Conservation (phyloP, 2,113 vertebrate genomes). For the Phyllostomus hastatus region DNA sequence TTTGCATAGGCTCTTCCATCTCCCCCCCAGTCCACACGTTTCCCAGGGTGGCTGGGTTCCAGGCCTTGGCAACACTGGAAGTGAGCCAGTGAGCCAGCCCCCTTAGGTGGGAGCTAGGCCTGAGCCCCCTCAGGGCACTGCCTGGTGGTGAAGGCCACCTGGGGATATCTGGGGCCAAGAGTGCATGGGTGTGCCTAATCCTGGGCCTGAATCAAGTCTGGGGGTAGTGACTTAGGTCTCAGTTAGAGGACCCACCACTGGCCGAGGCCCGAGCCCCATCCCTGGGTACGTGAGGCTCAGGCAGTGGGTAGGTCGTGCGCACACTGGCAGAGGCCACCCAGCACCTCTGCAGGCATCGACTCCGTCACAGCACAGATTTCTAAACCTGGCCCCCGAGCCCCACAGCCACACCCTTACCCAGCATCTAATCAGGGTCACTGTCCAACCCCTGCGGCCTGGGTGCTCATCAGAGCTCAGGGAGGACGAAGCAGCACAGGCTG, state of each 20-base stretch:
- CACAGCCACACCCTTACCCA: not conserved
- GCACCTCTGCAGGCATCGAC: not conserved
- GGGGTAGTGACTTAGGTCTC: not conserved
- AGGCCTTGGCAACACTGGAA: not conserved
- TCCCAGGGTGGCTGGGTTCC: not conserved
- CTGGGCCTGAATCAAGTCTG: not conserved
- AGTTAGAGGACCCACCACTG: not conserved
- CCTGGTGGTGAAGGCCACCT: not conserved
- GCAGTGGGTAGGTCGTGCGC: accelerated
- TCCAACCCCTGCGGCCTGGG: not conserved
- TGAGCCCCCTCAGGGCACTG: too few relatives aligned
- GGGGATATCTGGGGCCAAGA: not conserved
- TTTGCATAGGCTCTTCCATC: not conserved
- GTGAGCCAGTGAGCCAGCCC: not conserved
- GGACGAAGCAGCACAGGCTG: not conserved
- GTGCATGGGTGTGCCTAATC: not conserved
- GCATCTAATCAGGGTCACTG: not conserved
- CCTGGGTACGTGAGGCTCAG: too few relatives aligned
- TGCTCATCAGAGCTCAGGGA: not conserved
- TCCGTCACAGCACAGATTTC: not conserved
- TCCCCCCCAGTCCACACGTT: not conserved
- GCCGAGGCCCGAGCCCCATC: too few relatives aligned
- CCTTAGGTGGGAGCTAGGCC: not conserved
- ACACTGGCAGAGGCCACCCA: not conserved
- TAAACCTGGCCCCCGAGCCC: accelerated